These are phyloP conservation scores for Trematomus loennbergii DNA, from an alignment of 2,113 vertebrate genomes.

Conservation along the genomic window DNA sequence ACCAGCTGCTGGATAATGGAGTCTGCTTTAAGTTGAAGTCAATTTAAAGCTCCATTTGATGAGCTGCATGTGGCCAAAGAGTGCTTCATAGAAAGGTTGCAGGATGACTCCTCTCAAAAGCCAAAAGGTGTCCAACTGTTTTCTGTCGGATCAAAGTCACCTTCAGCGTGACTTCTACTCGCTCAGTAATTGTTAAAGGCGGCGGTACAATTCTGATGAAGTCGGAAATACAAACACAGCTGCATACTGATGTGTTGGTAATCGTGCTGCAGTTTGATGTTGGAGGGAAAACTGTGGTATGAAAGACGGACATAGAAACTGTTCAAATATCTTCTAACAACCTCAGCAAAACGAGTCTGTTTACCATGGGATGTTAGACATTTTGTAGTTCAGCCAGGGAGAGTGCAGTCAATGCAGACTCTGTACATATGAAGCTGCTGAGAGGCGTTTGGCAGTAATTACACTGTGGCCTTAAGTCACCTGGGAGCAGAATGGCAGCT, in stretches of 20 bases:
- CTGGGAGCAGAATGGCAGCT: slow-evolving; percentile 26
- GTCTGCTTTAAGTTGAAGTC: background rate
- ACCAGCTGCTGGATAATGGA: background rate
- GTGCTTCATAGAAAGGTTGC: background rate
- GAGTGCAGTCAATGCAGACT: slow-evolving; percentile 12
- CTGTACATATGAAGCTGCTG: slow-evolving; percentile 41
- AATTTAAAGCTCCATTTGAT: background rate
- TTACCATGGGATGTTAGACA: slow-evolving; percentile 7
- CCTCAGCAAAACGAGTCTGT: slow-evolving; percentile 1
- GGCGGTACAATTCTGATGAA: slow-evolving; percentile 24
- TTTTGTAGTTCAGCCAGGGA: slow-evolving; percentile 19
- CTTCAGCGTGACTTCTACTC: slow-evolving; percentile 30
- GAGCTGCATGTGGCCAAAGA: background rate
- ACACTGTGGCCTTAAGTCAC: slow-evolving; percentile 41
- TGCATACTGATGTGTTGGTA: slow-evolving; percentile 37
- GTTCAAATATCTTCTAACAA: slow-evolving; percentile 19
- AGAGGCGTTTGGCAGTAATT: slow-evolving; percentile 48
- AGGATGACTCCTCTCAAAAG: slow-evolving; percentile 17
- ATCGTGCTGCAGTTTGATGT: background rate
- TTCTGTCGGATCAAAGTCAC: slow-evolving; percentile 40
- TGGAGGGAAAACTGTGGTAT: background rate
- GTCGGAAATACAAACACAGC: slow-evolving; percentile 23
- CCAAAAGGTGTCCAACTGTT: background rate
- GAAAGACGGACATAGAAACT: background rate
- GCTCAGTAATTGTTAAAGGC: slow-evolving; percentile 25